These are phyloP conservation scores for Neria commutata DNA, from an alignment of 2,888 invertebrate genomes.

Conservation along the genomic window DNA sequence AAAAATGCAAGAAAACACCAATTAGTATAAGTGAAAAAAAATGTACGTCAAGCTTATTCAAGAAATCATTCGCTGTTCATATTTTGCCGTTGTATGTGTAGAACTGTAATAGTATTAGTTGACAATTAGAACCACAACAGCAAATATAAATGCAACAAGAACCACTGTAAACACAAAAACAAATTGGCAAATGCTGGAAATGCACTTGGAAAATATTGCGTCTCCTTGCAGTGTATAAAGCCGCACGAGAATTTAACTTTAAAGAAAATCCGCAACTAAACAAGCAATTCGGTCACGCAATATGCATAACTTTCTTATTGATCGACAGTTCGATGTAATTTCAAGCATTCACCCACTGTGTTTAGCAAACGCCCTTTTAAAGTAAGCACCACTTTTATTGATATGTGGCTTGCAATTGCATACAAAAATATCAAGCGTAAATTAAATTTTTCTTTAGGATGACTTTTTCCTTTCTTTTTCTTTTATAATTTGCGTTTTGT, in stretches of 20 bases:
- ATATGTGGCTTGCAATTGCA: slow-evolving; percentile 12
- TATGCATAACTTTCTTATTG: slow-evolving; percentile 21
- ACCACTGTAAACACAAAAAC: slow-evolving; percentile 1
- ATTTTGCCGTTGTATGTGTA: too few species aligned
- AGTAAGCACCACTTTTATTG: slow-evolving; percentile 14
- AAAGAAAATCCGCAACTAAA: slow-evolving; percentile 9
- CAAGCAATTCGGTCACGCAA: slow-evolving; percentile 9
- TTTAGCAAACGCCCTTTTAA: too few species aligned
- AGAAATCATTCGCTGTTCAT: neutral
- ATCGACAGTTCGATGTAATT: slow-evolving; percentile 6
- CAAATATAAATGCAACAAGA: slow-evolving; percentile 8
- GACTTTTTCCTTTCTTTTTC: slow-evolving; percentile 8
- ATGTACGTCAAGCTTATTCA: neutral
- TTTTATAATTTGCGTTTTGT: slow-evolving; percentile 4
- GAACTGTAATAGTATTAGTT: slow-evolving; percentile 5
- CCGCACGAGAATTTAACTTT: neutral
- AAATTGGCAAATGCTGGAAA: too few species aligned
- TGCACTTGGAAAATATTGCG: too few species aligned
- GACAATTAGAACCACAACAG: slow-evolving; percentile 20
- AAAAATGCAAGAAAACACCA: slow-evolving; percentile 14
- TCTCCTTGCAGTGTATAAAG: too few species aligned
- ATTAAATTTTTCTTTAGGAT: slow-evolving; percentile 9
- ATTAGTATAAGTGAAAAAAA: slow-evolving; percentile 14
- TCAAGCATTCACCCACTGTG: too few species aligned
- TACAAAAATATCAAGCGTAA: slow-evolving; percentile 22